These are phyloP conservation scores for Halictus quadricinctus DNA, from an alignment of 2,888 invertebrate species.

Conservation along the genomic window DNA sequence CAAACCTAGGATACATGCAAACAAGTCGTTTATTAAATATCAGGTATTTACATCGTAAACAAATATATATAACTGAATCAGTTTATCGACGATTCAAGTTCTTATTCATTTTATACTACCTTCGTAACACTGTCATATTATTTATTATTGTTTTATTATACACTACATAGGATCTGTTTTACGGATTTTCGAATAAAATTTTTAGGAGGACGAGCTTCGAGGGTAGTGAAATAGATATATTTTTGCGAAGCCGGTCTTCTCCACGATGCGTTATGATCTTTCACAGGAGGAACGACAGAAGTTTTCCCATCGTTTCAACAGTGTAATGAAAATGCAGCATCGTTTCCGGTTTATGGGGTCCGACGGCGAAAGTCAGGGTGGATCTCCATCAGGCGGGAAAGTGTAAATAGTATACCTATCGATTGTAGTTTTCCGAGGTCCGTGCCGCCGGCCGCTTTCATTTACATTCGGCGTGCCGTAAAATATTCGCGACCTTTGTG, in stretches of 20 bases:
- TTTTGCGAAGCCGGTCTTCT: not conserved
- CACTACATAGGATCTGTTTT: no score
- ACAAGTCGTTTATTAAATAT: no score
- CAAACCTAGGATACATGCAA: no score
- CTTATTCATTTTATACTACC: not conserved
- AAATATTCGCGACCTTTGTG: conserved; percentile 63
- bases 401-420: conserved; percentile 28
- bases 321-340: not conserved
- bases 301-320: not conserved
- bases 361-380: not conserved
- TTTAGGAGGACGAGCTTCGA: no score
- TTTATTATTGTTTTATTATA: no score
- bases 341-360: not conserved
- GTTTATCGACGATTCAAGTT: not conserved
- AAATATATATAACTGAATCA: not conserved
- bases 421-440: conserved; percentile 41
- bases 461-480: conserved; percentile 50
- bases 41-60: not conserved
- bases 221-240: not conserved
- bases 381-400: not conserved
- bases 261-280: not conserved
- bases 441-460: conserved; percentile 34
- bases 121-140: no score
- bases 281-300: not conserved
- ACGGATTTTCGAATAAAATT: no score